Evolutionary conservation across 1,140 invertebrate genomes (phyloP).

Genomic region (Holotrichia oblita): DNA sequence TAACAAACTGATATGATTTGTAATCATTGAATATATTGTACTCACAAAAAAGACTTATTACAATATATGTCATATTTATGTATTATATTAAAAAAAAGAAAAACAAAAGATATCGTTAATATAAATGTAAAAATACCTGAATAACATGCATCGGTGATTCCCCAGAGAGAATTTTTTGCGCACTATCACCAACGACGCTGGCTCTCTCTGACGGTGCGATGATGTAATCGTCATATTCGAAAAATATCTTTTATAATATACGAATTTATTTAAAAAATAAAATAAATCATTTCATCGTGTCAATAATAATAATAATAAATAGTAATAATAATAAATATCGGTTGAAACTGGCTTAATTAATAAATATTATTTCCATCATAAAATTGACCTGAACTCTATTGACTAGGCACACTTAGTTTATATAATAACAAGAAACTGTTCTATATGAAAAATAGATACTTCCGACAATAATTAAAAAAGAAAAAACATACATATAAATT

Average conservation of each 20-base stretch:
- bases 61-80: constrained; percentile 42
- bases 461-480: constrained; percentile 58
- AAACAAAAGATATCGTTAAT: no score
- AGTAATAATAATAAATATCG: constrained; percentile 38
- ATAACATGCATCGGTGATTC: constrained; percentile 44
- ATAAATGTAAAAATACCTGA: constrained; percentile 48
- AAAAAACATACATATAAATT: constrained; percentile 28
- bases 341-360: constrained; percentile 53
- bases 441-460: constrained; percentile 63
- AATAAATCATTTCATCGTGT: constrained; percentile 33
- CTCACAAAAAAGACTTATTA: constrained; percentile 50
- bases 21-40: constrained; percentile 61
- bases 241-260: not conserved
- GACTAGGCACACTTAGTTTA: constrained; percentile 63
- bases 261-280: constrained; percentile 38
- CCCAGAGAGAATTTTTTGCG: constrained; percentile 3
- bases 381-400: constrained; percentile 63
- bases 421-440: constrained; percentile 63
- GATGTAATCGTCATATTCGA: not conserved
- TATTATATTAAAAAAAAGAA: constrained; percentile 57
- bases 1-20: constrained; percentile 63
- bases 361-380: constrained; percentile 53
- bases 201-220: not conserved
- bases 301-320: constrained; percentile 47
- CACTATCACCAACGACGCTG: not conserved